phyloP scores from a whole-genome alignment of 1,140 invertebrate genomes.

The Calosoma granatense region DNA sequence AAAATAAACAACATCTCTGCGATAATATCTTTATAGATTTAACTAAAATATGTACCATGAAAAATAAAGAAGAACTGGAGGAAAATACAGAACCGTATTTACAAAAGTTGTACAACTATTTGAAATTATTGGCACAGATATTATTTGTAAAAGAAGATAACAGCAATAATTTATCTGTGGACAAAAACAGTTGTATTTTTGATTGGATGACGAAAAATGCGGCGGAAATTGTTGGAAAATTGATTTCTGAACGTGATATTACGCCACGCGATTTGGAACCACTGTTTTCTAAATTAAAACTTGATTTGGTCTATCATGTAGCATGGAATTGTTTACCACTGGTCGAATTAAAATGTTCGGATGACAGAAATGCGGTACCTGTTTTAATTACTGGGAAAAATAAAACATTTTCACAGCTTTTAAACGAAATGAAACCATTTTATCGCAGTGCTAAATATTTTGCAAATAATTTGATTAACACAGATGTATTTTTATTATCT shows the following conservation, averaged over 20 bases:
- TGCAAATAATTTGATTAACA: constrained; percentile 19
- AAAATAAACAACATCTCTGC: constrained; percentile 22
- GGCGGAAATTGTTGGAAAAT: constrained; percentile 39
- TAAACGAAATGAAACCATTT: too few species aligned
- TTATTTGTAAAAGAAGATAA: constrained; percentile 34
- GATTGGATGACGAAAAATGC: constrained; percentile 32
- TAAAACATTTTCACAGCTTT: too few species aligned
- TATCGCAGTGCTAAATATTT: too few species aligned
- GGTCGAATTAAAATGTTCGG: constrained; percentile 25
- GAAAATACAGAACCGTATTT: constrained; percentile 36
- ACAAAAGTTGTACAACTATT: constrained; percentile 33
- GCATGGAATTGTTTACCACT: constrained; percentile 44
- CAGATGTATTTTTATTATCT: constrained; percentile 34
- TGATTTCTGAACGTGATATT: constrained; percentile 43
- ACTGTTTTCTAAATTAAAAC: constrained; percentile 40
- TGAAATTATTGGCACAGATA: constrained; percentile 33
- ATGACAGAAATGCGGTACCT: too few species aligned
- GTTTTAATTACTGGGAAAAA: too few species aligned
- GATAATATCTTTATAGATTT: constrained; percentile 11
- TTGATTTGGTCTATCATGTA: constrained; percentile 48
- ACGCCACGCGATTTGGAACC: constrained; percentile 44
- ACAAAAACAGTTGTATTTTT: constrained; percentile 28
- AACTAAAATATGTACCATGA: neutral
- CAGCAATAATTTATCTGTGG: constrained; percentile 32
- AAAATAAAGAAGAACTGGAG: neutral